Conservation (phyloP, 2,113 vertebrate genomes). For the Tachysurus fulvidraco region DNA sequence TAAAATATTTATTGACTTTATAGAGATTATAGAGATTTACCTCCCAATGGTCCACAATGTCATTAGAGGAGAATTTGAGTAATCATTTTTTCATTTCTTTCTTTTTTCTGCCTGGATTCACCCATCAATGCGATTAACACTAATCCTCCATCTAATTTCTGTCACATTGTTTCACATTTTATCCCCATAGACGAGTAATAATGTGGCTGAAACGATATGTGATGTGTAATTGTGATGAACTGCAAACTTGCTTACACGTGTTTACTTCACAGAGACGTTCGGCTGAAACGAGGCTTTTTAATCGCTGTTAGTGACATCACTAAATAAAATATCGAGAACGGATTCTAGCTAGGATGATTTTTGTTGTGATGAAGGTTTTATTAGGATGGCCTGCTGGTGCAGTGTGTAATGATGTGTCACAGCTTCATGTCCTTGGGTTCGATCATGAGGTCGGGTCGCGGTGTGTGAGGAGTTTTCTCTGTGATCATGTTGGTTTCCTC, state of each 20-base stretch:
- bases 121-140: slow-evolving; percentile 43
- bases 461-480: too few species aligned
- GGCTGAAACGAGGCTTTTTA: slow-evolving; percentile 21
- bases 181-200: slow-evolving; percentile 35
- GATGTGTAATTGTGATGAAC: slow-evolving; percentile 43
- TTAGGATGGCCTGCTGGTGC: background rate
- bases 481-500: too few species aligned
- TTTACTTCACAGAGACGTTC: slow-evolving; percentile 8
- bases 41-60: slow-evolving; percentile 22
- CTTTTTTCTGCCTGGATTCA: slow-evolving; percentile 32
- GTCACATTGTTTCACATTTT: slow-evolving; percentile 31
- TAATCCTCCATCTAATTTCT: slow-evolving; percentile 46
- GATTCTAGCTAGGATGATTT: background rate
- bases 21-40: background rate
- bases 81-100: slow-evolving; percentile 13
- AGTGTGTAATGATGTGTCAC: background rate
- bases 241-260: slow-evolving; percentile 22
- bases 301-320: background rate
- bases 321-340: background rate
- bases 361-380: background rate
- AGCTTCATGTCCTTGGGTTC: background rate
- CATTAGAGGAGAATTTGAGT: slow-evolving; percentile 20
- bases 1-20: background rate
- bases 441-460: too few species aligned
- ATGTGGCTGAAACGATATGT: slow-evolving; percentile 39